Evolutionary conservation across 2,113 vertebrate genomes (phyloP).

Genomic region (Mellivora capensis): DNA sequence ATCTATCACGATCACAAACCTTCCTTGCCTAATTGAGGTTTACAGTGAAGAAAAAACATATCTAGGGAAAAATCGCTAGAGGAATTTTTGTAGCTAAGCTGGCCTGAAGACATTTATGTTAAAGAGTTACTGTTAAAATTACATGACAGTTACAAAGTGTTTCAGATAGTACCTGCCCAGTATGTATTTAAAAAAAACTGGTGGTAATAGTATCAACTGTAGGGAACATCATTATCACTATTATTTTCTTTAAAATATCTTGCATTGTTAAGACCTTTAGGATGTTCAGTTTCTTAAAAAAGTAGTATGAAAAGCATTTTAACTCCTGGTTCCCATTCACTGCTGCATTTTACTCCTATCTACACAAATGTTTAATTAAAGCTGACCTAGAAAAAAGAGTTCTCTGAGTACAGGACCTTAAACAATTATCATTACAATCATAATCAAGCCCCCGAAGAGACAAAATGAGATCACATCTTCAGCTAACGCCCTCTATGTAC

Average conservation of each 20-base stretch:
- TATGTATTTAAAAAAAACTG: not conserved
- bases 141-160: not conserved
- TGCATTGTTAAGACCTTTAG: not conserved
- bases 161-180: not conserved
- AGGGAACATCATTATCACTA: not conserved
- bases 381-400: not conserved
- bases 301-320: not conserved
- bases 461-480: not conserved
- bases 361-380: not conserved
- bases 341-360: not conserved
- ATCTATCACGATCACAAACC: not conserved
- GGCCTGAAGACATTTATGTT: not conserved
- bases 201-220: not conserved
- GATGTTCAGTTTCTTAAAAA: not conserved
- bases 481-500: not conserved
- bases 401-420: not conserved
- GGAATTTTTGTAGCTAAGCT: not conserved
- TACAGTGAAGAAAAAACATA: not conserved
- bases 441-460: not conserved
- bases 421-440: not conserved
- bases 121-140: not conserved
- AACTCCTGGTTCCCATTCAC: not conserved
- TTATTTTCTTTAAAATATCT: slow-evolving; percentile 7
- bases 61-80: not conserved
- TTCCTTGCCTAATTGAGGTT: not conserved